Conservation (phyloP, 2,113 vertebrate genomes). For the Cebus imitator region DNA sequence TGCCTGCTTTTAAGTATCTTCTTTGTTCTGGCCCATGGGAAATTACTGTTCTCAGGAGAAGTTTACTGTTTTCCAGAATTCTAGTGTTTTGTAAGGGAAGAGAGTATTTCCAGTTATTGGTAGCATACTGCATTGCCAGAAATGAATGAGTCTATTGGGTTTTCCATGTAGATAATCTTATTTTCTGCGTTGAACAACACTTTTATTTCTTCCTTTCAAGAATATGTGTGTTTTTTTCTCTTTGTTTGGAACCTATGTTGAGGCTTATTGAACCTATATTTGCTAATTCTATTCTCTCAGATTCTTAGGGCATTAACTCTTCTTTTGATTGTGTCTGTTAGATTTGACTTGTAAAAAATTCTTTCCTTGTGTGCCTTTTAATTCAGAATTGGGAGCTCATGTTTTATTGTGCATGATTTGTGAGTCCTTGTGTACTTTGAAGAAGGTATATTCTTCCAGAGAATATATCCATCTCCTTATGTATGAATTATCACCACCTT, state of each 20-base stretch:
- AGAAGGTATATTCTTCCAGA: slow-evolving; percentile 12
- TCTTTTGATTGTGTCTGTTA: background rate
- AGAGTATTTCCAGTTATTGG: slow-evolving; percentile 4
- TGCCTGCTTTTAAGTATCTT: background rate
- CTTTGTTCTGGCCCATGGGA: background rate
- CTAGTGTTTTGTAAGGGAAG: background rate
- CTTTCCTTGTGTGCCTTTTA: background rate
- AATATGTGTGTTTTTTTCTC: background rate
- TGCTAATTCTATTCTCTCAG: background rate
- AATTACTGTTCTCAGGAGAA: background rate
- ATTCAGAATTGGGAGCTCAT: background rate
- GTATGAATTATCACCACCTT: background rate
- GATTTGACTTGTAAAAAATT: background rate
- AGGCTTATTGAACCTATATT: background rate
- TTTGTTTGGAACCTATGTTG: background rate
- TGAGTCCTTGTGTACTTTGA: background rate
- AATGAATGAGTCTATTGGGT: background rate
- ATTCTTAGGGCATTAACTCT: background rate
- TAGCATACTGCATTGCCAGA: background rate
- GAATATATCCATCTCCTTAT: background rate
- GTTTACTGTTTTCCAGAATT: slow-evolving; percentile 37
- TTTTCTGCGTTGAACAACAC: background rate
- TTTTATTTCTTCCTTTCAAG: slow-evolving; percentile 50
- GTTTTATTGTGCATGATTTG: background rate
- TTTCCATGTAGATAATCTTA: slow-evolving; percentile 6